These are phyloP conservation scores for Prolemur simus DNA, from an alignment of 2,113 vertebrate genomes.

Conservation along the genomic window DNA sequence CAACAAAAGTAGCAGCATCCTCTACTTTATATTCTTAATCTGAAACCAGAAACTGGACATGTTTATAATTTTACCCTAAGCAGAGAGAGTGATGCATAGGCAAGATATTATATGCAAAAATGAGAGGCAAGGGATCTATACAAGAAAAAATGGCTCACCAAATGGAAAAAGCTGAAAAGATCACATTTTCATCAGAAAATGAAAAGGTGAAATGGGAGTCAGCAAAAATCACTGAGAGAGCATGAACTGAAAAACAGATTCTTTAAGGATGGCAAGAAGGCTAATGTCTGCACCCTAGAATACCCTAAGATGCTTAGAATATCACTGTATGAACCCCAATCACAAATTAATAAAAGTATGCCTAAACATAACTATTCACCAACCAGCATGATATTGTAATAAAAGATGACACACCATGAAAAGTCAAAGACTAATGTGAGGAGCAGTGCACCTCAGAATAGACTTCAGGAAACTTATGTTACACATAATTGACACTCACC, in stretches of 20 bases:
- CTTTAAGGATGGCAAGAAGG: background rate
- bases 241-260: slow-evolving; percentile 15
- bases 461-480: background rate
- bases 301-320: background rate
- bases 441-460: background rate
- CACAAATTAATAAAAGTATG: background rate
- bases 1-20: background rate
- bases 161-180: background rate
- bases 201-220: background rate
- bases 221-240: background rate
- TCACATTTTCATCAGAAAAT: slow-evolving; percentile 32
- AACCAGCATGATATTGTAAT: background rate
- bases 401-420: background rate
- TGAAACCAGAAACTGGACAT: background rate
- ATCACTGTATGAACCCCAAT: background rate
- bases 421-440: background rate
- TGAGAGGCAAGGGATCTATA: background rate
- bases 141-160: background rate
- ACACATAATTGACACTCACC: slow-evolving; percentile 85
- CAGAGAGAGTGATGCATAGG: background rate
- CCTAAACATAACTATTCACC: background rate
- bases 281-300: background rate
- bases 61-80: background rate
- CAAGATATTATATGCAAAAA: slow-evolving; percentile 11
- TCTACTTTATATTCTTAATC: background rate